A percentile compares a stretch with the other conserved stretches of the same genome.
Evolutionary conservation across 2,888 invertebrate species (phyloP).

Genomic region (Blomia tropicalis): DNA sequence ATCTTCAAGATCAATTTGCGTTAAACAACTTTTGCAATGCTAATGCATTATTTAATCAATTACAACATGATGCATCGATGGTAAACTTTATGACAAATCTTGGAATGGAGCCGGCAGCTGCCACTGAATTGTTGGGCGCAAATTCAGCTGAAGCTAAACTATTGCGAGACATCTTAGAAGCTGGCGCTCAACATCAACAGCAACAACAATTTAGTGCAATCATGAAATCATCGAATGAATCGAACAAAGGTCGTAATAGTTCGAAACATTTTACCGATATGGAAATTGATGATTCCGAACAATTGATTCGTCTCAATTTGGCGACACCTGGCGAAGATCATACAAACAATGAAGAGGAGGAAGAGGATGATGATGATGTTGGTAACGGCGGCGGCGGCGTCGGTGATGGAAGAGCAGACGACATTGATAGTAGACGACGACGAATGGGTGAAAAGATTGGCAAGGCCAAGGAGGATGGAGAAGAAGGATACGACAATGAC

Average conservation of each 20-base stretch:
- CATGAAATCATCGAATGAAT: background rate
- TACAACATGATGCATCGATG: background rate
- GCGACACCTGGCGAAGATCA: slow-evolving; percentile 12
- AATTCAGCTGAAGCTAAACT: slow-evolving; percentile 26
- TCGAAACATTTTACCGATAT: slow-evolving; percentile 1
- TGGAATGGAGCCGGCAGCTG: background rate
- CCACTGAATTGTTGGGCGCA: slow-evolving; percentile 5
- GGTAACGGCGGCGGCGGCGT: too few species aligned
- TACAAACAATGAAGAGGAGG: background rate
- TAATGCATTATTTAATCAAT: background rate
- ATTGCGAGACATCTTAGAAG: slow-evolving; percentile 23
- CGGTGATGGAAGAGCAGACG: background rate
- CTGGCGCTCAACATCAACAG: background rate
- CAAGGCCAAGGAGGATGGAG: background rate
- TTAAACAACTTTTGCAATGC: slow-evolving; percentile 11
- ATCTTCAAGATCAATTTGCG: background rate
- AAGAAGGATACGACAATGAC: slow-evolving; percentile 3
- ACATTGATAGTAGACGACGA: background rate
- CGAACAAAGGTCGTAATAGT: background rate
- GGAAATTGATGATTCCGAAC: background rate
- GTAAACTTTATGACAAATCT: background rate
- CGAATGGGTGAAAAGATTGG: background rate
- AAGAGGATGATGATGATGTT: too few species aligned
- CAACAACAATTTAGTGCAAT: background rate
- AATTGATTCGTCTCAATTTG: background rate